Evolutionary conservation across 2,888 invertebrate genomes (phyloP), one percentile per base, ranked within the genome.

Genomic region (Acrocera orbiculus): DNA sequence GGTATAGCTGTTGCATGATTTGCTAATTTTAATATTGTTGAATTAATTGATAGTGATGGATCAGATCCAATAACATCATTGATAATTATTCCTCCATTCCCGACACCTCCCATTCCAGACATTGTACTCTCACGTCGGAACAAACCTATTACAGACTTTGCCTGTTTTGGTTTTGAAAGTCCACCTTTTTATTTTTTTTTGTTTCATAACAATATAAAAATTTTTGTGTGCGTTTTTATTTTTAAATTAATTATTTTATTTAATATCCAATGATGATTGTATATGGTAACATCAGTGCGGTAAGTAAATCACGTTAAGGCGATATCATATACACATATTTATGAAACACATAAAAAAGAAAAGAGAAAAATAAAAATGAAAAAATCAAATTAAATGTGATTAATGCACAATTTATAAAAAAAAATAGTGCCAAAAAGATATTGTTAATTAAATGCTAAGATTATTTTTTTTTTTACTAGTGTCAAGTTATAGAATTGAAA

Each of bases 111-210:
- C 46, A 73, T 73, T 34, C 73, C 71, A 0, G 81, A 81, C 48
- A 76, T 70, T 45, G 73, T 67, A 58, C 83, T 83, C 56, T 85
- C 85, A 52, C 82, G 72, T 51, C 83, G 71, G 64, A 86, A 86
- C 42, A 85, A 69, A 62, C 85, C 85, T 68, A 85, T 83, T 62
- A 86, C 83, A 61, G 85, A 83, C 63, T 79, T 79, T 47, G 76
- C 71, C 63, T 71, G 70, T 64, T 81, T 76, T 60, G 82, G 80
- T 67, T 82, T 80, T 62, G 82, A 81, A 61, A 85, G 75, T 52
- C 83, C 83, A 65, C 83, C 83, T 81, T 46, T 39, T 46, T 42
- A 42, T 40, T 31, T 38, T 27, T 37, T 35, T 40, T 30, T 38
- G 31, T 22, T 30, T 28, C 30, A n/a, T n/a, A n/a, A n/a, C n/a